Conservation (phyloP, 2,113 vertebrate species). For the Narcine bancroftii region DNA sequence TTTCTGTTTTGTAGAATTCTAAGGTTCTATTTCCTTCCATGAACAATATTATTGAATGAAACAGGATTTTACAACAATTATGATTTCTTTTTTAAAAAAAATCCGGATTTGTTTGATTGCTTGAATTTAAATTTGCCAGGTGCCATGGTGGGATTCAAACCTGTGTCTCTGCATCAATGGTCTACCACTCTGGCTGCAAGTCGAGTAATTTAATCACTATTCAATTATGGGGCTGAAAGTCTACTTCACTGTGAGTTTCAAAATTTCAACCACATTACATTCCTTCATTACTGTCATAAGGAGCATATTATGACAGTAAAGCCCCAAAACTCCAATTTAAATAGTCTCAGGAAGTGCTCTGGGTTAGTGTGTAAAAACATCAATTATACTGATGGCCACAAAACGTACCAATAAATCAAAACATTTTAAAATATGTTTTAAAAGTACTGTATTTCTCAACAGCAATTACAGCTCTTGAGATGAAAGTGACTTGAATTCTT, state of each 20-base stretch:
- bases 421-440: neutral
- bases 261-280: neutral
- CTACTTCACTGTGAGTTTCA: neutral
- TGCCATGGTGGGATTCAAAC: too few relatives aligned
- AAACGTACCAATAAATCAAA: neutral
- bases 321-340: neutral
- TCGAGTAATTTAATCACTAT: too few relatives aligned
- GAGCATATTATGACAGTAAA: neutral
- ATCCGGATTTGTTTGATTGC: too few relatives aligned
- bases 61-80: too few relatives aligned
- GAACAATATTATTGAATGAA: too few relatives aligned
- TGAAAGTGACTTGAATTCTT: neutral
- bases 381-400: neutral
- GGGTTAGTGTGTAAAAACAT: neutral
- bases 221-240: neutral
- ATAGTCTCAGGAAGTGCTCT: neutral
- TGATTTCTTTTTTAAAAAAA: too few relatives aligned
- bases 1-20: too few relatives aligned
- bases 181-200: too few relatives aligned
- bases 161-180: too few relatives aligned
- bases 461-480: neutral
- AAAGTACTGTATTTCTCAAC: neutral
- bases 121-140: too few relatives aligned
- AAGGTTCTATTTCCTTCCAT: too few relatives aligned
- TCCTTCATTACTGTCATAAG: neutral